phyloP scores from a whole-genome alignment of 2,113 vertebrate species.

The Megaleporinus macrocephalus region DNA sequence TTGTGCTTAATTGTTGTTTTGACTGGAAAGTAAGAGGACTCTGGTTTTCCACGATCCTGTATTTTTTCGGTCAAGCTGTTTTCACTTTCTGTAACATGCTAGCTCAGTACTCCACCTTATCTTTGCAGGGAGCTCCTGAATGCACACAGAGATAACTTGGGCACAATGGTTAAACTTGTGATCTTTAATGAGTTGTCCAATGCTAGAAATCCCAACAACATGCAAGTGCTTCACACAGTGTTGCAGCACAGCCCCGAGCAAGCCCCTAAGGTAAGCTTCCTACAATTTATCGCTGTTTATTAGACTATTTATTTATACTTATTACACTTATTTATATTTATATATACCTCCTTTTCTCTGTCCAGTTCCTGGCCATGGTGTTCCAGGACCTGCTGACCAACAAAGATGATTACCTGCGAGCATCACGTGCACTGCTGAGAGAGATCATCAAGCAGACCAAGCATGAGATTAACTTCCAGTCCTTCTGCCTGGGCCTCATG shows the following conservation, averaged over 20 bases:
- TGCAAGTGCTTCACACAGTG: slow-evolving; percentile 95
- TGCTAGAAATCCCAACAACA: slow-evolving; percentile 97
- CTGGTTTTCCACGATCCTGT: no score
- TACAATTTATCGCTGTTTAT: not conserved
- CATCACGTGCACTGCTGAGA: slow-evolving; percentile 89
- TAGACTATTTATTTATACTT: not conserved
- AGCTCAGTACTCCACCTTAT: not conserved
- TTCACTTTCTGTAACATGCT: no score
- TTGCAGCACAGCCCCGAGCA: slow-evolving; percentile 95
- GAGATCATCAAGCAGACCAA: slow-evolving; percentile 99
- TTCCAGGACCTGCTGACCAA: slow-evolving; percentile 96
- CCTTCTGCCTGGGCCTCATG: slow-evolving; percentile 97
- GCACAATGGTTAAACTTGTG: slow-evolving; percentile 95
- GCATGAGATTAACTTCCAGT: slow-evolving; percentile 98
- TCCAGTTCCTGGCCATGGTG: slow-evolving; percentile 96
- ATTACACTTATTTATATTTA: no score
- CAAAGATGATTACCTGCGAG: slow-evolving; percentile 94
- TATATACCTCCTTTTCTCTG: not conserved
- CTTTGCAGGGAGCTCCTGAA: slow-evolving; percentile 89
- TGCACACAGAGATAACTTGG: slow-evolving; percentile 93
- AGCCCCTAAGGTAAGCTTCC: slow-evolving; percentile 87
- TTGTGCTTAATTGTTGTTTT: no score
- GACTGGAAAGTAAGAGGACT: no score
- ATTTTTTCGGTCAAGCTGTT: not conserved
- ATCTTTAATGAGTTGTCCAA: slow-evolving; percentile 97